Evolutionary conservation across 92 coral and sea anemone species (phyloP).

Genomic region (Epizoanthus ramosus): DNA sequence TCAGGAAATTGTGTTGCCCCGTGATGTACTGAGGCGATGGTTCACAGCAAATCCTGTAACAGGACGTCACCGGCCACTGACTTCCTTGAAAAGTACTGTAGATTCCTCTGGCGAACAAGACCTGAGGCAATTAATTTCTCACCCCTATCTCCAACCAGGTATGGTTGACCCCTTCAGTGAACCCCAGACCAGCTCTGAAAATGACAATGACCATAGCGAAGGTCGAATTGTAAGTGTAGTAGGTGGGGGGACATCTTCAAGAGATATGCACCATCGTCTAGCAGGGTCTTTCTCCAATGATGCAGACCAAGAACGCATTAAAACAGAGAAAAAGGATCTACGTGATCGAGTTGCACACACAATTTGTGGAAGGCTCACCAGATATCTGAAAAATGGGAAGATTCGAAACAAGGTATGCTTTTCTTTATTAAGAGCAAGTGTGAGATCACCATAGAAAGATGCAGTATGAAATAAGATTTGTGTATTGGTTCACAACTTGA

Average conservation of each 20-base stretch:
- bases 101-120: slow-evolving; percentile 19
- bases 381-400: slow-evolving; percentile 45
- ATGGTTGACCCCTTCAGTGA: slow-evolving; percentile 31
- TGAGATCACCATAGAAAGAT: not conserved
- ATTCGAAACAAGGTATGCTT: slow-evolving; percentile 51
- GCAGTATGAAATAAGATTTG: not conserved
- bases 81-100: slow-evolving; percentile 3
- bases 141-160: slow-evolving; percentile 65
- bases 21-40: slow-evolving; percentile 75
- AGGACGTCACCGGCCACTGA: slow-evolving; percentile 54
- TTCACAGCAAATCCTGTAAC: slow-evolving; percentile 76
- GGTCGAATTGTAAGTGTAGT: slow-evolving; percentile 30
- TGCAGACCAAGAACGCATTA: slow-evolving; percentile 1
- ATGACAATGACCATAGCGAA: not conserved
- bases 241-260: not conserved
- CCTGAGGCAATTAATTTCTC: slow-evolving; percentile 27
- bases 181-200: not conserved
- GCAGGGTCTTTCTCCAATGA: slow-evolving; percentile 19
- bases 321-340: slow-evolving; percentile 35
- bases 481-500: not conserved
- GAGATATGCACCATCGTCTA: not conserved
- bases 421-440: not conserved
- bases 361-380: slow-evolving; percentile 60
- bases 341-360: slow-evolving; percentile 61
- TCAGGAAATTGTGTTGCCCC: slow-evolving; percentile 74